Evolutionary conservation across 2,888 invertebrate species (phyloP).

Genomic region (Drosophila atroscutellata): DNA sequence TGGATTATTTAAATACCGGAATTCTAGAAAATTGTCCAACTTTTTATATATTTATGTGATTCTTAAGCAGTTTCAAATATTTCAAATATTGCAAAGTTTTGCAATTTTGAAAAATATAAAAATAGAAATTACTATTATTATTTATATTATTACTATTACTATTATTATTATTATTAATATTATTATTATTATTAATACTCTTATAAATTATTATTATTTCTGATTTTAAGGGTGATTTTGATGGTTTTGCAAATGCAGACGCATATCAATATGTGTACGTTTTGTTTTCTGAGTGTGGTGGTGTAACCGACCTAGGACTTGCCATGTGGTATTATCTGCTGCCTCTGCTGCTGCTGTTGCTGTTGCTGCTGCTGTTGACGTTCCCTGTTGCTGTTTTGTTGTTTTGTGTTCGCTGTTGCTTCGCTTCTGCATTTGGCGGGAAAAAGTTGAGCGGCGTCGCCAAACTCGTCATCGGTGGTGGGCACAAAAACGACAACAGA

Average conservation of each 20-base stretch:
- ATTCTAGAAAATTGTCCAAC: neutral
- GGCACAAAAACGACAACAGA: slow-evolving; percentile 47
- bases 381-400: slow-evolving; percentile 31
- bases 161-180: too few relatives aligned
- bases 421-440: slow-evolving; percentile 77
- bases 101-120: neutral
- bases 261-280: rapidly evolving
- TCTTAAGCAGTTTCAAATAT: neutral
- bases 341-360: slow-evolving; percentile 36
- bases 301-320: slow-evolving; percentile 84
- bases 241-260: neutral
- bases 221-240: neutral
- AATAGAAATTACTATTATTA: neutral
- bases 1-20: neutral
- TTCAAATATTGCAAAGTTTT: neutral
- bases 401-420: slow-evolving; percentile 38
- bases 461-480: slow-evolving; percentile 46
- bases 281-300: slow-evolving; percentile 34
- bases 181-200: too few relatives aligned
- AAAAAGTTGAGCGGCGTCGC: slow-evolving; percentile 56
- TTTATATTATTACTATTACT: too few relatives aligned
- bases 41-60: neutral
- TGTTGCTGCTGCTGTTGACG: slow-evolving; percentile 32
- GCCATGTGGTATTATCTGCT: slow-evolving; percentile 81
- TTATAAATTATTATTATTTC: too few relatives aligned